These are phyloP conservation scores for Psophia crepitans DNA, from an alignment of 2,113 vertebrate genomes.

Conservation along the genomic window DNA sequence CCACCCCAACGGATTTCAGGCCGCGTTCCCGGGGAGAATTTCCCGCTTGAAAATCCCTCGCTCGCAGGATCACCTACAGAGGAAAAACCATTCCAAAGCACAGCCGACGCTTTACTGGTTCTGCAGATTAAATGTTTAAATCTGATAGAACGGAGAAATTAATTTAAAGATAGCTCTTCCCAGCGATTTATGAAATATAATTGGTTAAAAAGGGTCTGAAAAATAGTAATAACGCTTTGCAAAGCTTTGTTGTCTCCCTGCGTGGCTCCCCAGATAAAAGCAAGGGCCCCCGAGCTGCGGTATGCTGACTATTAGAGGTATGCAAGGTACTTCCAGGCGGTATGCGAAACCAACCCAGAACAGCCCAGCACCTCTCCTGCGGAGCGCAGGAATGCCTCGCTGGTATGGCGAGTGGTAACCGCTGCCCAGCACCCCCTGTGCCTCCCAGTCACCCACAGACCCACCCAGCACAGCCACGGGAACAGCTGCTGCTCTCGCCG, in stretches of 20 bases:
- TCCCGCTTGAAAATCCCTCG: neutral
- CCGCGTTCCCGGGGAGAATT: neutral
- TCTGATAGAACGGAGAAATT: neutral
- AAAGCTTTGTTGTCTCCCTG: neutral
- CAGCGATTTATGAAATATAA: neutral
- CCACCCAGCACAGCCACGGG: accelerated
- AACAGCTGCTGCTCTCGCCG: neutral
- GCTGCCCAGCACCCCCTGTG: accelerated
- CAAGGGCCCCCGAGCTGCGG: neutral
- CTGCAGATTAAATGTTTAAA: neutral
- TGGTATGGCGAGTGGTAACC: neutral
- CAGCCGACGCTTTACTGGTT: neutral
- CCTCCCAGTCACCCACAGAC: neutral
- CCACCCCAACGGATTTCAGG: accelerated
- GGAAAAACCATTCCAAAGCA: neutral
- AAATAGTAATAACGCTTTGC: neutral
- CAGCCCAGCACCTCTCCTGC: neutral
- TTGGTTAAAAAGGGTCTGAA: neutral
- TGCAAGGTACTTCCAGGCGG: neutral
- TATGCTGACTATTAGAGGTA: neutral
- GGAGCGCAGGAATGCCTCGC: neutral
- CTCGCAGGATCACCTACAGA: neutral
- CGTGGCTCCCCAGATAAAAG: neutral
- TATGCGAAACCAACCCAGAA: neutral
- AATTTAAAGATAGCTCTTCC: neutral